These are phyloP conservation scores for Dysmachus trigonus DNA, from an alignment of 2,888 invertebrate genomes.

Conservation along the genomic window DNA sequence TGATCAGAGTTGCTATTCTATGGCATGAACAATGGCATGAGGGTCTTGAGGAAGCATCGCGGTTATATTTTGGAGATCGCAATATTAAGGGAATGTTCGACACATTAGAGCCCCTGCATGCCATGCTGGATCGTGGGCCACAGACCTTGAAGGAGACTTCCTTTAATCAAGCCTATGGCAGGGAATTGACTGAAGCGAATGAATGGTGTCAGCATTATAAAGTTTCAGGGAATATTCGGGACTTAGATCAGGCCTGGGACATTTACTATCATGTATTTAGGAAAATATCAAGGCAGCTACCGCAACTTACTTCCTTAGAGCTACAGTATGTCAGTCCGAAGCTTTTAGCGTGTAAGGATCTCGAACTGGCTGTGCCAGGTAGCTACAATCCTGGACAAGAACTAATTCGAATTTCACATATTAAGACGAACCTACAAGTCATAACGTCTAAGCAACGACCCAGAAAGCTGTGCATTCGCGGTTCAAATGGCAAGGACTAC, in stretches of 20 bases:
- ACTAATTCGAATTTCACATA: conserved; percentile 86
- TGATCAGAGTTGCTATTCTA: conserved; percentile 96
- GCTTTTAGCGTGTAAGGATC: conserved; percentile 85
- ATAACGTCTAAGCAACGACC: conserved; percentile 99
- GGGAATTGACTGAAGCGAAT: conserved; percentile 92
- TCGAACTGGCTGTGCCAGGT: conserved; percentile 97
- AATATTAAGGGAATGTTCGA: conserved; percentile 97
- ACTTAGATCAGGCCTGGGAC: conserved; percentile 99
- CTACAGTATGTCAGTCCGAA: conserved; percentile 96
- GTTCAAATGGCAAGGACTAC: conserved; percentile 97
- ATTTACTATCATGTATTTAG: conserved; percentile 98
- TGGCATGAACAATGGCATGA: conserved; percentile 99
- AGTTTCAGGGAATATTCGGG: conserved; percentile 84
- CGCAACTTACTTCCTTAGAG: conserved; percentile 88
- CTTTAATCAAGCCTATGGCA: conserved; percentile 94
- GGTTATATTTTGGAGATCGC: conserved; percentile 94
- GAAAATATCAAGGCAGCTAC: conserved; percentile 93
- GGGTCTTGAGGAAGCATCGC: conserved; percentile 92
- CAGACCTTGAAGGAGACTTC: conserved; percentile 96
- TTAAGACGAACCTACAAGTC: conserved; percentile 91
- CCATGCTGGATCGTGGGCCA: conserved; percentile 92
- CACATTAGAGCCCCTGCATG: conserved; percentile 92
- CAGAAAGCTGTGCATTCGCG: conserved; percentile 89
- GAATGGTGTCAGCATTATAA: conserved; percentile 95
- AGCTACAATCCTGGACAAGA: conserved; percentile 94